These are phyloP conservation scores for Pectinophora gossypiella DNA, from an alignment of 1,140 invertebrate species.

Conservation along the genomic window DNA sequence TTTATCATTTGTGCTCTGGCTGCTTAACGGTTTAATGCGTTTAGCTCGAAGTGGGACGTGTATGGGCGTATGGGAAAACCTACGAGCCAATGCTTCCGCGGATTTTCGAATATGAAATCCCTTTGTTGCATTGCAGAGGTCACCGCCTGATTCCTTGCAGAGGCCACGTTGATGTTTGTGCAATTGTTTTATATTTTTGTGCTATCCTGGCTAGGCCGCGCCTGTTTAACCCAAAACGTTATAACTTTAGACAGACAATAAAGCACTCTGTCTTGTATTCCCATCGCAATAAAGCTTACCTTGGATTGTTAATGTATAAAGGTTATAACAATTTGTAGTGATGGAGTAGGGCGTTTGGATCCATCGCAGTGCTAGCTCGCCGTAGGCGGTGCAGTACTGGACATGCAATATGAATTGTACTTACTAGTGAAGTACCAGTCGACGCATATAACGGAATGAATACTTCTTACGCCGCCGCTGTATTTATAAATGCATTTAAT, in stretches of 20 bases:
- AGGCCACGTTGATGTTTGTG: conserved; percentile 52
- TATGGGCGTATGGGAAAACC: no score
- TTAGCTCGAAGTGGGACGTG: no score
- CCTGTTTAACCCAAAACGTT: no score
- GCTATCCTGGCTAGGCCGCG: conserved; percentile 27
- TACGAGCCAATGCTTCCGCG: conserved; percentile 6
- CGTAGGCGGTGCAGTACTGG: conserved; percentile 64
- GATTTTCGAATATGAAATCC: conserved; percentile 15
- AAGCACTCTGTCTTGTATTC: no score
- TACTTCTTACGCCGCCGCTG: background rate
- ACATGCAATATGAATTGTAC: conserved; percentile 66
- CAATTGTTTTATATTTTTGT: conserved; percentile 70
- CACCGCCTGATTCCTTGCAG: conserved; percentile 42
- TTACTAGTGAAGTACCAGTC: conserved; percentile 38
- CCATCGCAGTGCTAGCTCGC: conserved; percentile 36
- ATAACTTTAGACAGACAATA: no score
- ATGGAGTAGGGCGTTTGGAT: conserved; percentile 28
- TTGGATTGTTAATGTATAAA: no score
- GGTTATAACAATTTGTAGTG: background rate
- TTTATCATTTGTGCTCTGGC: no score
- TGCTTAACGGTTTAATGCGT: no score
- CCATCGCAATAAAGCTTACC: no score
- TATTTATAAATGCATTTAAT: background rate
- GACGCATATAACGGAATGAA: background rate
- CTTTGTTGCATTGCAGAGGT: conserved; percentile 48